Conservation (phyloP, 2,888 invertebrate species). For the Salticus scenicus region DNA sequence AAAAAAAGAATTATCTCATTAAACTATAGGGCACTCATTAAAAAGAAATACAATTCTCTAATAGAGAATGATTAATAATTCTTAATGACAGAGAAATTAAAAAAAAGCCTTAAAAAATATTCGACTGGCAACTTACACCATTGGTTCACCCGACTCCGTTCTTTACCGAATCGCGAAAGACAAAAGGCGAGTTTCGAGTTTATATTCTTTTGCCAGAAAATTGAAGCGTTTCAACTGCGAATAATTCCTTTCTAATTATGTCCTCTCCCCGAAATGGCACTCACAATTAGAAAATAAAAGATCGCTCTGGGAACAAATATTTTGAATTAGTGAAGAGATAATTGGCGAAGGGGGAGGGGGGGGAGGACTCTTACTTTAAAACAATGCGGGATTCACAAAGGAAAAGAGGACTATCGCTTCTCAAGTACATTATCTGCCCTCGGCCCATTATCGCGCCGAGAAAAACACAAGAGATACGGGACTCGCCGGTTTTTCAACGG, state of each 20-base stretch:
- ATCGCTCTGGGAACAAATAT: slow-evolving; percentile 54
- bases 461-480: not conserved
- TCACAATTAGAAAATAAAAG: slow-evolving; percentile 62
- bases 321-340: slow-evolving; percentile 62
- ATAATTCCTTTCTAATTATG: not conserved
- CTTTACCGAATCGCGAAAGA: not conserved
- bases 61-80: too few relatives aligned
- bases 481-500: not conserved
- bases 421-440: not conserved
- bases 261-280: not conserved
- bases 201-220: not conserved
- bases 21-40: too few relatives aligned
- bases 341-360: slow-evolving; percentile 30
- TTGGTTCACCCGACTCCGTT: not conserved
- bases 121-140: not conserved
- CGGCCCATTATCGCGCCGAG: not conserved
- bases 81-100: too few relatives aligned
- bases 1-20: too few relatives aligned
- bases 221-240: not conserved
- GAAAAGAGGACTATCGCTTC: not conserved
- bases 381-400: not conserved
- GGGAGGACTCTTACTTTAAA: slow-evolving; percentile 6
- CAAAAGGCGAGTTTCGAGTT: not conserved
- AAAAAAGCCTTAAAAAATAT: too few relatives aligned
- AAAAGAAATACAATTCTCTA: too few relatives aligned